phyloP scores from a whole-genome alignment of 1,140 invertebrate genomes.

The Akabosia matsudoensis region DNA sequence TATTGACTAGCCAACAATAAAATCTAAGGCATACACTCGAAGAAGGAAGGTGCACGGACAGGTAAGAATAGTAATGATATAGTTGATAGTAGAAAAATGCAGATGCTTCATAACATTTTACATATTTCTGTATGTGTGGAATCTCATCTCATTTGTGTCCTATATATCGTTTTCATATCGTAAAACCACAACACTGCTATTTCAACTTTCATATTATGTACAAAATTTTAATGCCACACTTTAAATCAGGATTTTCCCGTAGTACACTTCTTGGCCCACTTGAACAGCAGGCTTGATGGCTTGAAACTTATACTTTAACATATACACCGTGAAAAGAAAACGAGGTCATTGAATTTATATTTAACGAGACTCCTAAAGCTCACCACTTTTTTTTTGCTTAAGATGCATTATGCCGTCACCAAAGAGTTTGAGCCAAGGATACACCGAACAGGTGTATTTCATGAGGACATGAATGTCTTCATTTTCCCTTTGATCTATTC shows the following conservation, averaged over 20 bases:
- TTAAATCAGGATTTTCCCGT: constrained; percentile 12
- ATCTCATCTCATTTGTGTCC: neutral
- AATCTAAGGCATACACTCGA: too few species aligned
- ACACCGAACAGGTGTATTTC: too few species aligned
- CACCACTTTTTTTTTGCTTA: neutral
- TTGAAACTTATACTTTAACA: neutral
- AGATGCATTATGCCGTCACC: neutral
- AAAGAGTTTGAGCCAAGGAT: neutral
- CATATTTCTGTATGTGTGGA: too few species aligned
- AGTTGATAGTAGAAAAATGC: too few species aligned
- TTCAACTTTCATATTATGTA: neutral
- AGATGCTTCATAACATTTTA: too few species aligned
- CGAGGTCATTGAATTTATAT: neutral
- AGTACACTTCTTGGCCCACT: neutral
- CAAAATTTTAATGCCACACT: neutral
- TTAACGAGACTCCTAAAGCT: neutral
- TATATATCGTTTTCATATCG: neutral
- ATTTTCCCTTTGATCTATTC: too few species aligned
- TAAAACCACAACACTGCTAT: too few species aligned
- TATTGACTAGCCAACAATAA: too few species aligned
- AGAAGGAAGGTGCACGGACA: neutral
- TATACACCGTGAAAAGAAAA: neutral
- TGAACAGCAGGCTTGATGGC: neutral
- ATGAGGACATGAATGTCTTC: too few species aligned
- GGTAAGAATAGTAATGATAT: neutral